Evolutionary conservation across 92 coral and sea anemone genomes (phyloP), one percentile per base, ranked within the genome.

Genomic region (Phymanthus crucifer): DNA sequence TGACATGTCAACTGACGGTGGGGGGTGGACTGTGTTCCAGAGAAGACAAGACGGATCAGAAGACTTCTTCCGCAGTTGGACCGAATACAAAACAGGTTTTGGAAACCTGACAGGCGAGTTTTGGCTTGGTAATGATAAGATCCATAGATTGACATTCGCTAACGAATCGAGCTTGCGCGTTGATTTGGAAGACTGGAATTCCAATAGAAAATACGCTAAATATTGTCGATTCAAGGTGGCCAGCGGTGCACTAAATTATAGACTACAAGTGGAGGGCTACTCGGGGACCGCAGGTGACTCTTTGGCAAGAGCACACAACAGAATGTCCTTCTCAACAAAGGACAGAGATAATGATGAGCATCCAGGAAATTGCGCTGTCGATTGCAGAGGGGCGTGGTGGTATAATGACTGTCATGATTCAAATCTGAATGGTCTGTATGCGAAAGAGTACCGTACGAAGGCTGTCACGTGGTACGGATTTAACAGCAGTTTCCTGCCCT

Each of bases 1-100:
- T 73, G 93, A 89, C 83, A 90, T 86, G 84, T 40, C 71, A 32
- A 83, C 90, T 5, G 84, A 89, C 81, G 93, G 93, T 50, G 93
- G 93, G n/a, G 93, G 93, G 17, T 89, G 90, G 90, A 78, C 78
- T 27, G 83, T 89, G 40, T 72, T 86, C 26, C 93, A 89, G 69
- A 74, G 87, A 40, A 75, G 93, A 78, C 61, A 67, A 14, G 69
- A 73, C 35, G 93, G 93, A 31, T 79, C 85, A 1, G 76, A 76
- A 4, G 87, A 83, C 67, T 89, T 89, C 52, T 74, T 54, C 31
- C 71, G 74, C 23, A 79, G 57, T 80, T 78, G 93, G 87, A 61
- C 54, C n/a, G 77, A 75, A 17, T 89, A 89, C 56, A 78, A 78
- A 78, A 64, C 48, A 46, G 90, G 93, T n/a, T 89, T 89, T 78